These are phyloP conservation scores for Neoitamus cyanurus DNA, from an alignment of 2,888 invertebrate genomes.

Conservation along the genomic window DNA sequence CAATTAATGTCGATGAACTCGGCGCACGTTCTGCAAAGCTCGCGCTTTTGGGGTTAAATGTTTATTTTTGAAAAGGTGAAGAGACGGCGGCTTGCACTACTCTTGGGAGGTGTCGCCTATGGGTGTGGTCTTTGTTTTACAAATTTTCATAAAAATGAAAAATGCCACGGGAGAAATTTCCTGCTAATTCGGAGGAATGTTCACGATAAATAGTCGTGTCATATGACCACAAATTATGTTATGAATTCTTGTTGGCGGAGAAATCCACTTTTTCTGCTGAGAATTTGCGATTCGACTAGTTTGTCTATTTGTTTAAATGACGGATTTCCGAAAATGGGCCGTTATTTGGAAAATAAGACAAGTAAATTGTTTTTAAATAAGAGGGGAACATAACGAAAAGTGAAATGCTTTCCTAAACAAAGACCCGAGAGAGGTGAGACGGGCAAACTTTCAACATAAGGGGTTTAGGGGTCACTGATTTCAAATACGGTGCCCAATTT, in stretches of 20 bases:
- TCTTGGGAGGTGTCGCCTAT: neutral
- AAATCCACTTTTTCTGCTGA: too few relatives aligned
- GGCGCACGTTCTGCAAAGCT: neutral
- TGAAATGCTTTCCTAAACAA: too few relatives aligned
- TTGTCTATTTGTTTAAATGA: too few relatives aligned
- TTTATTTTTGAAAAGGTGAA: neutral
- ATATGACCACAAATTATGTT: neutral
- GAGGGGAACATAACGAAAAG: too few relatives aligned
- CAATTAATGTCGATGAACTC: conserved; percentile 5
- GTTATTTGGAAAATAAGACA: too few relatives aligned
- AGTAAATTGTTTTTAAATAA: too few relatives aligned
- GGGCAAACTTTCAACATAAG: too few relatives aligned
- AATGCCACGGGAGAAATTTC: neutral
- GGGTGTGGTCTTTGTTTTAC: neutral
- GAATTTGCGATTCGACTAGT: too few relatives aligned
- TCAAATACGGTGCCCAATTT: too few relatives aligned
- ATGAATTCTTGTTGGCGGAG: neutral
- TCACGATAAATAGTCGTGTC: neutral
- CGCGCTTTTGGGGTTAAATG: neutral
- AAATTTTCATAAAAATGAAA: neutral
- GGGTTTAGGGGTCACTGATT: too few relatives aligned
- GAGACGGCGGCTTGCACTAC: neutral
- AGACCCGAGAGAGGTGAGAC: too few relatives aligned
- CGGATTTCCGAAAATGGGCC: too few relatives aligned
- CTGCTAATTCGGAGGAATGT: neutral